Percentiles rank a stretch among this genome's conserved stretches.
These are phyloP conservation scores for Urocolius indicus DNA, from an alignment of 2,113 vertebrate species.

Conservation along the genomic window DNA sequence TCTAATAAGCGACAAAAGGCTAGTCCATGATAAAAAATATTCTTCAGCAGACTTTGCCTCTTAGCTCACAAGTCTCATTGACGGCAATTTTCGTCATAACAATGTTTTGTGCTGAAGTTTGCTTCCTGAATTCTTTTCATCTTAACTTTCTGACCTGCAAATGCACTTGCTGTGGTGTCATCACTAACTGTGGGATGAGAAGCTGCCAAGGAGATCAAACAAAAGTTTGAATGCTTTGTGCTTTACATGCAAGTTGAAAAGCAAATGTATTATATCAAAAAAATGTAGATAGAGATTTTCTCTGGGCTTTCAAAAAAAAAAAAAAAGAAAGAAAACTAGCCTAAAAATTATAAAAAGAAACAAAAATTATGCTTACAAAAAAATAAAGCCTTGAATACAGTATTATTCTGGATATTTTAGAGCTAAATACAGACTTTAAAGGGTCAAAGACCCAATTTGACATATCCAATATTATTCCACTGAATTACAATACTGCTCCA, in stretches of 20 bases:
- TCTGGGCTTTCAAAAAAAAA: neutral
- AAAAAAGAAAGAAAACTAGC: neutral
- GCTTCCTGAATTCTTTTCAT: neutral
- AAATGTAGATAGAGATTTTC: neutral
- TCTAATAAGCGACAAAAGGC: neutral
- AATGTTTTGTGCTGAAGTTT: neutral
- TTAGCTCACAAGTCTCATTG: neutral
- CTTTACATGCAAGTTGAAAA: neutral
- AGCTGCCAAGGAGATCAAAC: neutral
- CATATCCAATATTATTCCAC: neutral
- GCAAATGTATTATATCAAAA: neutral
- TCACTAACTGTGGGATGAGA: neutral
- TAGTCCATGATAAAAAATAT: neutral
- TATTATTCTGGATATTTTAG: neutral
- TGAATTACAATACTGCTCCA: neutral
- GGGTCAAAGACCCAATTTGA: neutral
- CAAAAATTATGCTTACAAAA: neutral
- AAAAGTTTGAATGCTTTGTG: neutral
- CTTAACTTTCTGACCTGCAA: neutral
- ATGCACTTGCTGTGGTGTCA: neutral
- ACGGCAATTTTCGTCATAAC: neutral
- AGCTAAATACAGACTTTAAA: neutral
- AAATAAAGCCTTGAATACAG: neutral
- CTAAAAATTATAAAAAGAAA: too few species aligned
- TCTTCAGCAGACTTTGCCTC: neutral